Evolutionary conservation across 2,888 invertebrate species (phyloP).

Genomic region (Crossocerus cetratus): DNA sequence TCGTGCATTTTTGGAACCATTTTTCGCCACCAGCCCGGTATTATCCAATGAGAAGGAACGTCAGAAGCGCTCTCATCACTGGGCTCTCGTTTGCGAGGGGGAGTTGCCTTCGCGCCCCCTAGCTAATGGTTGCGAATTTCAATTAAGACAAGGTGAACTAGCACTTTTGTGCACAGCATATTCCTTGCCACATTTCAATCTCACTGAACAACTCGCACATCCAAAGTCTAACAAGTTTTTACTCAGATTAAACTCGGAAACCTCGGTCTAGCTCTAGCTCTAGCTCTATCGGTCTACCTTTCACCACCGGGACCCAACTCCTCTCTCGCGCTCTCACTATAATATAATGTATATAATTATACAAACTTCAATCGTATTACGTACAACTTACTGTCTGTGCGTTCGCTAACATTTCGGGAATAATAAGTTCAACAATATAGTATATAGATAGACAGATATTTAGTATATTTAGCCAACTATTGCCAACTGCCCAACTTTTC

Average conservation of each 20-base stretch:
- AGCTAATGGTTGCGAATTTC: constrained; percentile 90
- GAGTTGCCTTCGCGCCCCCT: constrained; percentile 92
- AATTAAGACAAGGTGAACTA: constrained; percentile 94
- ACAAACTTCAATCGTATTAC: constrained; percentile 16
- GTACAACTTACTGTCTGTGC: constrained; percentile 31
- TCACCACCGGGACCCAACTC: no score
- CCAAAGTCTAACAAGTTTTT: constrained; percentile 97
- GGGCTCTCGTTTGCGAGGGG: constrained; percentile 95
- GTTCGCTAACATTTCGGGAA: constrained; percentile 7
- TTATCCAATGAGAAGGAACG: constrained; percentile 90
- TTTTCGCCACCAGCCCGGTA: constrained; percentile 91
- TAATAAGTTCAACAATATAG: background rate
- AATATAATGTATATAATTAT: constrained; percentile 42
- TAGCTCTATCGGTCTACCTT: constrained; percentile 6
- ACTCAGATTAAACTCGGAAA: constrained; percentile 95
- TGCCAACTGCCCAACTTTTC: background rate
- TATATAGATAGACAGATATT: background rate
- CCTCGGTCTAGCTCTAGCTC: constrained; percentile 96
- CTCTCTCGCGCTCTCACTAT: background rate
- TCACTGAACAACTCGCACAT: constrained; percentile 97
- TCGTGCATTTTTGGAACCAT: constrained; percentile 95
- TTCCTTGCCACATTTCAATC: constrained; percentile 93
- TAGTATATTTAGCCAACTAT: no score
- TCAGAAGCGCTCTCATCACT: constrained; percentile 89
- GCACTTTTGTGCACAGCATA: constrained; percentile 92